Percentiles rank a stretch among this genome's conserved stretches.
Evolutionary conservation across 2,888 invertebrate species (phyloP).

Genomic region (Ametastegia equiseti): DNA sequence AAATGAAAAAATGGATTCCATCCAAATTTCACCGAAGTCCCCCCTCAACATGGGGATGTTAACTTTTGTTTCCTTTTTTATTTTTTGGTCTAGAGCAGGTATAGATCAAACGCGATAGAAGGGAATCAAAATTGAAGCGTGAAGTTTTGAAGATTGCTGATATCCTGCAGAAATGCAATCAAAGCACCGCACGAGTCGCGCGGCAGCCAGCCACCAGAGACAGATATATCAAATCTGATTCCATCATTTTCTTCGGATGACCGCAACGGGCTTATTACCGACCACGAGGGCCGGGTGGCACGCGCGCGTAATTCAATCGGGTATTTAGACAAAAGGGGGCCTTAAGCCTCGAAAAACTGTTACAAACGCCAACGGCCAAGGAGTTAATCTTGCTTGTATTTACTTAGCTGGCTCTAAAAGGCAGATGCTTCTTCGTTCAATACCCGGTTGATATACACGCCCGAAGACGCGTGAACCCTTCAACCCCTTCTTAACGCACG

Average conservation of each 20-base stretch:
- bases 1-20: no score
- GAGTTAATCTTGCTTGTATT: constrained; percentile 59
- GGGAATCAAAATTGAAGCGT: constrained; percentile 23
- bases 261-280: constrained; percentile 41
- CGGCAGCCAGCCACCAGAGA: constrained; percentile 14
- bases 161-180: not conserved
- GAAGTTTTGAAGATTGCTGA: not conserved
- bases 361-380: constrained; percentile 55
- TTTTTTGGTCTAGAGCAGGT: not conserved
- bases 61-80: not conserved
- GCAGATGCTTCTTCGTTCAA: constrained; percentile 59
- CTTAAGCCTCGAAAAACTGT: constrained; percentile 62
- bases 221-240: constrained; percentile 40
- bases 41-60: no score
- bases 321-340: constrained; percentile 67
- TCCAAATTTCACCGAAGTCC: no score
- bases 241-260: constrained; percentile 39
- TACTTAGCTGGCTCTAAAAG: constrained; percentile 62
- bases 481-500: constrained; percentile 17
- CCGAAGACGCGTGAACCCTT: constrained; percentile 24
- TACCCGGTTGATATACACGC: not conserved
- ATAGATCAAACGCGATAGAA: not conserved
- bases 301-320: constrained; percentile 75
- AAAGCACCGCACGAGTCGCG: constrained; percentile 10
- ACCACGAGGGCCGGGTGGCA: constrained; percentile 67